These are phyloP conservation scores for Sebastes vulpes DNA, from an alignment of 2,797 vertebrate species.

Conservation along the genomic window DNA sequence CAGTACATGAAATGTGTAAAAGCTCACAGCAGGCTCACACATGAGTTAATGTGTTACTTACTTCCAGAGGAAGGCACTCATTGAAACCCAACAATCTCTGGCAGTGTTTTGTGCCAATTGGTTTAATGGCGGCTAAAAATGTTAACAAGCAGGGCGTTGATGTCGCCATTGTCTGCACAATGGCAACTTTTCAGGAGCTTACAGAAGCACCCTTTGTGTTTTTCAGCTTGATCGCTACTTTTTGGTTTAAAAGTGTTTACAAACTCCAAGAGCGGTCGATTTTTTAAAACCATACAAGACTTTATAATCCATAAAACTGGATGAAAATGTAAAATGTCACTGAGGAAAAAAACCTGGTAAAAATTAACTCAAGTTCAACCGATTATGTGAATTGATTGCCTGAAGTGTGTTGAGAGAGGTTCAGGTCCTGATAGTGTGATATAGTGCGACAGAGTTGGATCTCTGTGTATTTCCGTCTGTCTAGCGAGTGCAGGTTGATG, in stretches of 20 bases:
- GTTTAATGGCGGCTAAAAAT: not conserved
- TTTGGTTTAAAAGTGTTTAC: not conserved
- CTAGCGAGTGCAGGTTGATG: conserved; percentile 33
- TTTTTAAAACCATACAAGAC: not conserved
- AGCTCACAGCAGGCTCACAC: not conserved
- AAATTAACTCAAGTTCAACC: not conserved
- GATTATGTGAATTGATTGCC: not conserved
- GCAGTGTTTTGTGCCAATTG: not conserved
- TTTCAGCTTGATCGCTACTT: not conserved
- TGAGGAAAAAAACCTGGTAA: not conserved
- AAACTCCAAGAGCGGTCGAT: not conserved
- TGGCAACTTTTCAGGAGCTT: not conserved
- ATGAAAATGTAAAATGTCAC: not conserved
- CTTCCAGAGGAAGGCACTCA: not conserved
- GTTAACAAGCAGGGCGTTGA: not conserved
- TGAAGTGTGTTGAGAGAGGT: conserved; percentile 14
- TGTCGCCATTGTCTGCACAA: not conserved
- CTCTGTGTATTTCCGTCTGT: conserved; percentile 26
- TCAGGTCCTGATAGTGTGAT: conserved; percentile 2
- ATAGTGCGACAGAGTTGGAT: conserved; percentile 26
- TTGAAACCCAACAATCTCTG: not conserved
- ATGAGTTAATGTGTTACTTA: not conserved
- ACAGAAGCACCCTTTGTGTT: not conserved
- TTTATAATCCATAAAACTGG: not conserved
- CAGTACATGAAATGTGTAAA: conserved; percentile 2